phyloP scores from a whole-genome alignment of 2,797 vertebrate genomes.

The Intellagama lesueurii region DNA sequence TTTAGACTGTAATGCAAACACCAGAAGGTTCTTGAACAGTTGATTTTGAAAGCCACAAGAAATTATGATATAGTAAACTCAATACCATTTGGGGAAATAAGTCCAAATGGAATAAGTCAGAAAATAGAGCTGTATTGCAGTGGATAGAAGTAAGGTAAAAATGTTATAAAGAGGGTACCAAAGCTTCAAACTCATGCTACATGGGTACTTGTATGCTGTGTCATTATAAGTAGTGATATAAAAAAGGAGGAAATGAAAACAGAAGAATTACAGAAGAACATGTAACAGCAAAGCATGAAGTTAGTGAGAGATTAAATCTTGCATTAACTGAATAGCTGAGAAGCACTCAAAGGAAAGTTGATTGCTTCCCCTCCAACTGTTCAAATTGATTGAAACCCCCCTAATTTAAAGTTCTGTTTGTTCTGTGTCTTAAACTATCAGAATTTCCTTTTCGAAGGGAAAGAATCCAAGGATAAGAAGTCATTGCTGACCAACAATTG shows the following conservation, averaged over 20 bases:
- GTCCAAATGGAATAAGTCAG: constrained; percentile 62
- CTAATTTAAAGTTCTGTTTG: constrained; percentile 90
- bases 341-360: constrained; percentile 78
- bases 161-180: constrained; percentile 64
- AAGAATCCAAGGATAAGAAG: constrained; percentile 85
- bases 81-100: constrained; percentile 61
- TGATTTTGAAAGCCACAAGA: constrained; percentile 54
- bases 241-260: constrained; percentile 69
- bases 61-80: constrained; percentile 61
- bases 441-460: constrained; percentile 82
- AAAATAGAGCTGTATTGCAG: constrained; percentile 53
- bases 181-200: constrained; percentile 54
- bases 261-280: constrained; percentile 68
- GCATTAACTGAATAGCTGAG: constrained; percentile 80
- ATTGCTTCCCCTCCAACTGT: constrained; percentile 85
- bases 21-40: constrained; percentile 32
- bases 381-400: constrained; percentile 85
- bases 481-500: constrained; percentile 85
- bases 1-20: background rate
- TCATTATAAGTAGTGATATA: constrained; percentile 64
- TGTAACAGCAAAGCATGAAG: constrained; percentile 63
- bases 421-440: constrained; percentile 88
- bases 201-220: constrained; percentile 49
- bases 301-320: constrained; percentile 80
- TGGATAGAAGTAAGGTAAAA: constrained; percentile 47